Evolutionary conservation across 1,140 invertebrate genomes (phyloP).

Genomic region (Drosophila busckii): DNA sequence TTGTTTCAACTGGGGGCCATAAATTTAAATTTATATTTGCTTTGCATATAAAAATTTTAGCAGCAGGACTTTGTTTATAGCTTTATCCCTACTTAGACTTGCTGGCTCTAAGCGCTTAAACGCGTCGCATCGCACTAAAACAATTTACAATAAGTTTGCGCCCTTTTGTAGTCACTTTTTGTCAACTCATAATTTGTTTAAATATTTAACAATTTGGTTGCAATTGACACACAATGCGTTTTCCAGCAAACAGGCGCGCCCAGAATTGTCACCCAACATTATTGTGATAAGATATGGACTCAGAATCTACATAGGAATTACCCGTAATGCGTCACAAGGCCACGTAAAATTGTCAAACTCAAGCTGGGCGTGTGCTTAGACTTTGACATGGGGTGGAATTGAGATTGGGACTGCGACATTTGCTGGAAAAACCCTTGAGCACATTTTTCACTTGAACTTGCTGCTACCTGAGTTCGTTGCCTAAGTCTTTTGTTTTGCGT

Average conservation of each 20-base stretch:
- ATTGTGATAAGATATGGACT: slow-evolving; percentile 58
- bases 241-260: slow-evolving; percentile 46
- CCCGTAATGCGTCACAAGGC: slow-evolving; percentile 47
- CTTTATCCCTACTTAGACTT: slow-evolving; percentile 22
- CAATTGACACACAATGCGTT: slow-evolving; percentile 49
- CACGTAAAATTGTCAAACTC: slow-evolving; percentile 6
- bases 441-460: slow-evolving; percentile 46
- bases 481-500: slow-evolving; percentile 61
- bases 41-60: slow-evolving; percentile 42
- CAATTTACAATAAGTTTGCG: slow-evolving; percentile 56
- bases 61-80: slow-evolving; percentile 24
- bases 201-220: slow-evolving; percentile 72
- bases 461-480: slow-evolving; percentile 68
- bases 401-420: slow-evolving; percentile 25
- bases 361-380: slow-evolving; percentile 15
- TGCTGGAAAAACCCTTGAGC: slow-evolving; percentile 28
- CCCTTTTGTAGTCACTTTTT: slow-evolving; percentile 55
- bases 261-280: slow-evolving; percentile 9
- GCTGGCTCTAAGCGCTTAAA: background rate
- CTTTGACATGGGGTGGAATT: background rate
- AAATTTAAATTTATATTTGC: no score
- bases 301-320: slow-evolving; percentile 49
- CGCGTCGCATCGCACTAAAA: slow-evolving; percentile 44
- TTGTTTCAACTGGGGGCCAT: no score
- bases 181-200: slow-evolving; percentile 65